These are phyloP conservation scores for Aethes cnicana DNA, from an alignment of 2,888 invertebrate genomes.

Conservation along the genomic window DNA sequence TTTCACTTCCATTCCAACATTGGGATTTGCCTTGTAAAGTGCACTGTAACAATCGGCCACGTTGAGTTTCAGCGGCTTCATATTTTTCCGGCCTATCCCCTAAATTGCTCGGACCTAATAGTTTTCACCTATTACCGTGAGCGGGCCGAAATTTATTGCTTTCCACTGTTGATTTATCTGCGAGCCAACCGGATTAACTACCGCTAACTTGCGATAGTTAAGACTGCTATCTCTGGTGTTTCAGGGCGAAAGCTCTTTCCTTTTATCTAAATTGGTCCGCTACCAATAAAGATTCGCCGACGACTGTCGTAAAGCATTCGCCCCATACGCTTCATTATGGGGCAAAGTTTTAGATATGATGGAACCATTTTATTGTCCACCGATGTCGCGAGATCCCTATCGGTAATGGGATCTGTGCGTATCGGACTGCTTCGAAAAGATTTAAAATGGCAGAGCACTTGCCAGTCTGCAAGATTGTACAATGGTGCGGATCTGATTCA, in stretches of 20 bases:
- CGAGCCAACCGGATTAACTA: constrained; percentile 77
- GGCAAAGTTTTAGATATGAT: constrained; percentile 82
- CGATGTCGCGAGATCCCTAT: constrained; percentile 80
- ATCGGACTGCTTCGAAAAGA: constrained; percentile 44
- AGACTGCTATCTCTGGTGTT: constrained; percentile 81
- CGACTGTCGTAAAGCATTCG: constrained; percentile 80
- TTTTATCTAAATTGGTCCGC: constrained; percentile 83
- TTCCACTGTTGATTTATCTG: constrained; percentile 79
- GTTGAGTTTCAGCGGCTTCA: constrained; percentile 47
- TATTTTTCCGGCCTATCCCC: constrained; percentile 63
- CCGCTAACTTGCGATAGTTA: constrained; percentile 83
- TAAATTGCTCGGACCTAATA: constrained; percentile 76
- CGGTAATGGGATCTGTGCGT: constrained; percentile 73
- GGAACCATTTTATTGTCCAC: constrained; percentile 81
- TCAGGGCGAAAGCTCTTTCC: constrained; percentile 80
- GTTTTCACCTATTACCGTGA: constrained; percentile 81
- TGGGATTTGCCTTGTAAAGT: constrained; percentile 7
- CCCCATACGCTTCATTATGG: constrained; percentile 83
- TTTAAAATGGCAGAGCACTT: constrained; percentile 53
- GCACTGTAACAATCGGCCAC: constrained; percentile 25
- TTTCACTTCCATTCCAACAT: neutral
- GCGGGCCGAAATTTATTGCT: constrained; percentile 73
- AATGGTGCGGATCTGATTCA: constrained; percentile 9
- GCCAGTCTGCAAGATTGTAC: constrained; percentile 44
- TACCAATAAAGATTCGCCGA: constrained; percentile 81